Evolutionary conservation across 2,797 vertebrate species (phyloP).

Genomic region (Choloepus didactylus): DNA sequence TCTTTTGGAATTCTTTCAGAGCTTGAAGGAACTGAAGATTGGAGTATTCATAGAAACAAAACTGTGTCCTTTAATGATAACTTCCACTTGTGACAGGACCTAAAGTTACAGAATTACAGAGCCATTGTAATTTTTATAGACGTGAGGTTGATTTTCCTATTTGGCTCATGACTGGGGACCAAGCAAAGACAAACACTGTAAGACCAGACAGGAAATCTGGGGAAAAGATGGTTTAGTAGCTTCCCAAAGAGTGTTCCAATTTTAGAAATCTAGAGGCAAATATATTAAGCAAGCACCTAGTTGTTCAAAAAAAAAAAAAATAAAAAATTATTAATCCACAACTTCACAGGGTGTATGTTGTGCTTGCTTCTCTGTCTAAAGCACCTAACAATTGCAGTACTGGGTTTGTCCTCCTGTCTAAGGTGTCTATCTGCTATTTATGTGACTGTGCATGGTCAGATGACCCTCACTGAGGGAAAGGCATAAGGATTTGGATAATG

Average conservation of each 20-base stretch:
- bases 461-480: background rate
- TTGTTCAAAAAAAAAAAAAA: background rate
- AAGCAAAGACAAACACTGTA: background rate
- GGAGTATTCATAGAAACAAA: background rate
- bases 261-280: background rate
- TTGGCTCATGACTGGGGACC: background rate
- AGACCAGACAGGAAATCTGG: background rate
- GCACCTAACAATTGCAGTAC: fast-evolving
- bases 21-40: background rate
- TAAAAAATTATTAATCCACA: background rate
- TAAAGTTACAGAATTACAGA: background rate
- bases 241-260: background rate
- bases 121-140: constrained; percentile 25
- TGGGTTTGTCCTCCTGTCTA: background rate
- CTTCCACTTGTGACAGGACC: background rate
- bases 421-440: background rate
- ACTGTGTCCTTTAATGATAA: background rate
- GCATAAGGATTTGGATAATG: background rate
- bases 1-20: constrained; percentile 52
- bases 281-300: background rate
- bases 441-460: background rate
- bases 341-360: no score
- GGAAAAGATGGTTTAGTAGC: background rate
- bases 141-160: background rate
- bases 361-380: background rate